Base-by-base conservation (phyloP, 2,888 invertebrate genomes). In the Heliconius ismenius region DNA sequence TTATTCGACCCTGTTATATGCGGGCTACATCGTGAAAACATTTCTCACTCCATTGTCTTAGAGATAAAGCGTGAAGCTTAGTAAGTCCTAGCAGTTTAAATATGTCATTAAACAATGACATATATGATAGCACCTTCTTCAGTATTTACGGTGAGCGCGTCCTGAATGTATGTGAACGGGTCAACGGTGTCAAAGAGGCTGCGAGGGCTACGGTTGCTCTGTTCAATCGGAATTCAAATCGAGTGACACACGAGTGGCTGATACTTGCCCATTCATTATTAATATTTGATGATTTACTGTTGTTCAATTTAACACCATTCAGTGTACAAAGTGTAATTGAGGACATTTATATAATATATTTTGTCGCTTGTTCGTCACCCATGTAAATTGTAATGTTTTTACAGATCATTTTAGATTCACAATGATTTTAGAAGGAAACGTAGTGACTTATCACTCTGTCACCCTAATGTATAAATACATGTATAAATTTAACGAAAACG, bases 171-270 rank as follows among this genome's bases (percentile, higher is more conserved):
- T 32, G 21, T 28, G 32, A 32, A 32, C 64, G 64, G 64, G 32
- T 64, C 64, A 64, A 10, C 32, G 64, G 64, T 64, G 28, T 64
- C 64, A 64, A 64, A 64, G 64, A 32, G 64, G 21, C 13, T 32
- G 32, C 32, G 18, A 64, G 28, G 21, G 21, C 28, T 32, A 32
- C 64, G 21, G 21, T 18, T 64, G 32, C 32, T 28, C 64, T 32
- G 21, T 64, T 64, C 0, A 32, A 32, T 28, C 32, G 32, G 64
- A 64, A 64, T 64, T 64, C 28, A 64, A 18, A 64, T 64, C 32
- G 62, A 62, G 24, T 62, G 26, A 26, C 7, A 32, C 21, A 21
- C 26, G 26, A 18, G 18, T 13, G 60, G 13, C 3, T 18, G 18
- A 28, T 28, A 28, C 28, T 63, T 63, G 63, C 13, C 63, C 26